Conservation (phyloP, 2,113 vertebrate genomes). For the Tricholaema leucomelas region DNA sequence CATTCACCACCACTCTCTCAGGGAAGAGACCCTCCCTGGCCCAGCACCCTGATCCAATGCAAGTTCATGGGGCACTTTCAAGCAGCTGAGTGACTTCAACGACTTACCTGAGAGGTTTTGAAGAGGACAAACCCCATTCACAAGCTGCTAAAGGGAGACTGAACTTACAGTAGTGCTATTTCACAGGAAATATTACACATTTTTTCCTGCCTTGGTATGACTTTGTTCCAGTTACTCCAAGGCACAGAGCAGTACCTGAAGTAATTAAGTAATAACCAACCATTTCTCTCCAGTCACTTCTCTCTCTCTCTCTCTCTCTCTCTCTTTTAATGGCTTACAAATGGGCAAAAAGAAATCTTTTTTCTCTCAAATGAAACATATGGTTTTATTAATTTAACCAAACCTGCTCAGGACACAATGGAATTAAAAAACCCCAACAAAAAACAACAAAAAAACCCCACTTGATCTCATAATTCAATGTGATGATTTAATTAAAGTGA, state of each 20-base stretch:
- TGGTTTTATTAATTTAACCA: slow-evolving; percentile 77
- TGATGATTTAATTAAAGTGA: slow-evolving; percentile 74
- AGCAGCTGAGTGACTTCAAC: neutral
- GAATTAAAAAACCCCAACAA: slow-evolving; percentile 50
- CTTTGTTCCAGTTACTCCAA: slow-evolving; percentile 46
- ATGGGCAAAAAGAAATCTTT: slow-evolving; percentile 43
- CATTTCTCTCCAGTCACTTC: neutral
- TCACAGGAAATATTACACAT: slow-evolving; percentile 48
- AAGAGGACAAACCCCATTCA: neutral
- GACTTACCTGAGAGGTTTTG: neutral
- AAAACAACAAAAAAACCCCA: neutral
- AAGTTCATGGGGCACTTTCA: neutral
- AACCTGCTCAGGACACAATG: slow-evolving; percentile 68
- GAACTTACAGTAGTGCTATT: slow-evolving; percentile 11
- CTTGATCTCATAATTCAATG: slow-evolving; percentile 71
- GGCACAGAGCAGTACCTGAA: neutral
- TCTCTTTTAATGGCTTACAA: slow-evolving; percentile 54
- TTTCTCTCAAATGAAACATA: slow-evolving; percentile 61
- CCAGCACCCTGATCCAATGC: neutral
- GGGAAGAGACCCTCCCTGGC: neutral
- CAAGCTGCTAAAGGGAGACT: neutral
- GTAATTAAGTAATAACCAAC: slow-evolving; percentile 55
- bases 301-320: neutral
- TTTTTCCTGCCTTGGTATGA: slow-evolving; percentile 41
- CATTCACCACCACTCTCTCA: too few relatives aligned